A percentile compares a stretch with the other conserved stretches of the same genome.
These are phyloP conservation scores for Cerastis rubricosa DNA, from an alignment of 2,888 invertebrate species.

Conservation along the genomic window DNA sequence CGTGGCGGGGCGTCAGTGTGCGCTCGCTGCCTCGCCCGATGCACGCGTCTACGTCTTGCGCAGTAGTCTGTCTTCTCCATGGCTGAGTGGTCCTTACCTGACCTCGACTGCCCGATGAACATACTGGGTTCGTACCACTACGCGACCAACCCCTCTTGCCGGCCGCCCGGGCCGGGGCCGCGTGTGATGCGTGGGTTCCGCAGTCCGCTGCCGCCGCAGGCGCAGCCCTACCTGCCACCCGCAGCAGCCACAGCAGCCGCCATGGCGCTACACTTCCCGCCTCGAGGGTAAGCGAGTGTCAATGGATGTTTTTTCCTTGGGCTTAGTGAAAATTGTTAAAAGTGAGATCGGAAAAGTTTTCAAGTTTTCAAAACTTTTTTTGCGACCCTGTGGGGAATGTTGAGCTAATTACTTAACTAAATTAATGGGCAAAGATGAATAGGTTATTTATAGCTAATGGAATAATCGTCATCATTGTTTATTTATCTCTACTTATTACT, in stretches of 20 bases:
- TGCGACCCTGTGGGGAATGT: neutral
- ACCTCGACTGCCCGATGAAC: constrained; percentile 72
- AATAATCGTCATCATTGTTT: constrained; percentile 52
- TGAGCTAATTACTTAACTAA: constrained; percentile 6
- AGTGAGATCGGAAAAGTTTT: constrained; percentile 22
- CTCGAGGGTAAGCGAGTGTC: constrained; percentile 67
- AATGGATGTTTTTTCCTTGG: neutral
- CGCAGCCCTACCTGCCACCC: constrained; percentile 53
- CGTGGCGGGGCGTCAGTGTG: constrained; percentile 79
- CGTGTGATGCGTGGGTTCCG: constrained; percentile 47
- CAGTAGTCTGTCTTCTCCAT: constrained; percentile 72
- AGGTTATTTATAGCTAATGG: constrained; percentile 42
- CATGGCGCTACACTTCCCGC: constrained; percentile 51
- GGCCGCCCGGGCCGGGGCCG: constrained; percentile 60
- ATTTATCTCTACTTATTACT: constrained; percentile 40
- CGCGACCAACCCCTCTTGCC: constrained; percentile 68
- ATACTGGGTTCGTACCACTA: constrained; percentile 70
- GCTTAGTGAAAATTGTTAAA: constrained; percentile 22
- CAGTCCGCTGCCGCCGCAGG: constrained; percentile 57
- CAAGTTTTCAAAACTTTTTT: constrained; percentile 17
- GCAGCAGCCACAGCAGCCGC: constrained; percentile 18
- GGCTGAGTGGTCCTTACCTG: constrained; percentile 78
- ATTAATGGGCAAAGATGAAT: constrained; percentile 31
- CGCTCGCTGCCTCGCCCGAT: constrained; percentile 80
- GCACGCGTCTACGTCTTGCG: constrained; percentile 80